Base-by-base conservation (phyloP, 1,140 invertebrate species). In the Drosophila persimilis region DNA sequence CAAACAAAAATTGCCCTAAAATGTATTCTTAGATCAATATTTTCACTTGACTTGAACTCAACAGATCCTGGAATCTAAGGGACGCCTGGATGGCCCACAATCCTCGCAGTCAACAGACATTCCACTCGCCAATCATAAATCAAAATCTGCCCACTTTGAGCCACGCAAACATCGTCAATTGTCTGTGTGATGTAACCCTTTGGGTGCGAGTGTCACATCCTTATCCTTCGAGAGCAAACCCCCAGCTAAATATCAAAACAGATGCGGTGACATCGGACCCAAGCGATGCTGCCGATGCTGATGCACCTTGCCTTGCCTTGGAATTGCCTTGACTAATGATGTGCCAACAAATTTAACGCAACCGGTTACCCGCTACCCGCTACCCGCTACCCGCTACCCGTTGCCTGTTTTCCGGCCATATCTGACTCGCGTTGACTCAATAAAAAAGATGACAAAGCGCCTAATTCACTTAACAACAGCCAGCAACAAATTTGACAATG, bases 311-410 rank as follows among this genome's bases (percentile, higher is more conserved):
- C 71, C 56, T 51, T 4, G 39, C 71, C 56, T 51, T 4, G 39
- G 13, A 47, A 77, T 51, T 46, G 43, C 61, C 80, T 39, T 89
- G 71, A 90, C 89, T 90, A 90, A 90, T 90, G 83, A 90, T 88
- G 80, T 90, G 89, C 77, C 89, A 90, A 81, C 83, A 90, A 90
- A 89, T 90, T 90, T 73, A 85, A 84, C 77, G 77, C 77, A 88
- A 90, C 83, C 80, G 80, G 89, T 66, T 86, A 63, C 59, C 62
- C 67, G 46, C 24, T 22, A 15, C 31, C 31, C 31, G 17, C 17
- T 35, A 3, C 31, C 31, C 31, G 57, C 26, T 86, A 63, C 59
- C 62, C 67, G 45, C 22, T 22, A 15, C 31, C 29, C 29, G 6
- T 31, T 31, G 7, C 29, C 29, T 8, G 9, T 9, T 41, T 15